Conservation (phyloP, 92 coral and sea anemone species). For the Hydrozoanthus gracilis region DNA sequence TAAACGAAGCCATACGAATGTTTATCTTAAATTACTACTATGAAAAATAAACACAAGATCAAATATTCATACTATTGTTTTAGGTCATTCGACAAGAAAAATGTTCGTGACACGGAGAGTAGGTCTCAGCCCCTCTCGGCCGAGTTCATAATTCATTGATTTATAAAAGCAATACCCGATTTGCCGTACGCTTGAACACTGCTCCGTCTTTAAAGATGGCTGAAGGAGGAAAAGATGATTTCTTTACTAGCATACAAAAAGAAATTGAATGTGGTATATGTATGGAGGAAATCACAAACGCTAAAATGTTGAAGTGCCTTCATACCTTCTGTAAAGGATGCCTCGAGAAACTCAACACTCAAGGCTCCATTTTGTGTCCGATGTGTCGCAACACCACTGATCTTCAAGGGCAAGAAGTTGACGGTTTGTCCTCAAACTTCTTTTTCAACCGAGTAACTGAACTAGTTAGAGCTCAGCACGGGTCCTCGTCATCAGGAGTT, state of each 20-base stretch:
- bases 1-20: too few species aligned
- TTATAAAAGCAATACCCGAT: too few species aligned
- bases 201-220: not conserved
- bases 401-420: not conserved
- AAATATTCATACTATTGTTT: too few species aligned
- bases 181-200: too few species aligned
- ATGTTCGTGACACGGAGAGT: too few species aligned
- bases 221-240: not conserved
- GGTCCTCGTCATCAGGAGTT: not conserved
- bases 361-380: not conserved
- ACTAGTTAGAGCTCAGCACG: not conserved
- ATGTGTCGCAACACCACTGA: not conserved
- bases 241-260: not conserved
- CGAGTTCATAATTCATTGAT: too few species aligned
- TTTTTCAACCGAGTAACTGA: not conserved
- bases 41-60: too few species aligned
- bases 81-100: too few species aligned
- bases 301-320: slow-evolving; percentile 8
- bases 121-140: too few species aligned
- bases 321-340: slow-evolving; percentile 10
- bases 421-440: slow-evolving; percentile 6
- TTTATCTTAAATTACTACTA: too few species aligned
- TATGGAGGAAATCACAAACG: slow-evolving; percentile 4
- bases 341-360: not conserved
- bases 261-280: slow-evolving; percentile 17